Evolutionary conservation across 2,797 vertebrate genomes (phyloP).

Genomic region (Cebuella pygmaea): DNA sequence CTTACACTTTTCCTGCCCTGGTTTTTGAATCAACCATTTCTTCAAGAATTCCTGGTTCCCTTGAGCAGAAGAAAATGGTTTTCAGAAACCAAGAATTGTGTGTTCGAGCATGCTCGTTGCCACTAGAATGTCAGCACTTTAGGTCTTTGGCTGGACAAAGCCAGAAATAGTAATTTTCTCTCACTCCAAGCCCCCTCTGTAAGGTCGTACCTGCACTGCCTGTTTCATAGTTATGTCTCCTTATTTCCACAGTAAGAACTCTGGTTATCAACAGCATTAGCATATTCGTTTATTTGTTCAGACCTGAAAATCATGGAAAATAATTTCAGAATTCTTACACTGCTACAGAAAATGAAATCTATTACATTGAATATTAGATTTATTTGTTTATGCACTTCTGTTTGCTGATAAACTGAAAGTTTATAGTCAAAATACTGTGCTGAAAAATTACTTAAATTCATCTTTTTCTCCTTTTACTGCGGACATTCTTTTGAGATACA

Average conservation of each 20-base stretch:
- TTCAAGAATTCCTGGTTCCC: neutral
- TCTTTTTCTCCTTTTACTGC: neutral
- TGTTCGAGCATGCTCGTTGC: neutral
- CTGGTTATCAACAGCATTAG: neutral
- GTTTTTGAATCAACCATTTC: neutral
- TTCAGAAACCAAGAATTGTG: neutral
- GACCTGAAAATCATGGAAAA: neutral
- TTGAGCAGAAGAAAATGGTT: neutral
- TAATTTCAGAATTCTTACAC: neutral
- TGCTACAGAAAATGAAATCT: neutral
- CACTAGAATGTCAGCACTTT: neutral
- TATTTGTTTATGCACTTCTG: neutral
- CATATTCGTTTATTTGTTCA: neutral
- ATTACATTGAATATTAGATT: neutral
- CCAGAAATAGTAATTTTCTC: neutral
- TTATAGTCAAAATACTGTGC: neutral
- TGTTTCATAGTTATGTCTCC: neutral
- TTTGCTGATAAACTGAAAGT: neutral
- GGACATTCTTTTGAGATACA: neutral
- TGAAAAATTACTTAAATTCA: neutral
- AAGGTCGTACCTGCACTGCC: neutral
- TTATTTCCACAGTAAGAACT: neutral
- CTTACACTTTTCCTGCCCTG: neutral
- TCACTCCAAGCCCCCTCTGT: neutral
- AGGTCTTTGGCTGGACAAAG: neutral